A percentile compares a stretch with the other conserved stretches of the same genome.
These are phyloP conservation scores for Australoheros scitulus DNA, from an alignment of 2,113 vertebrate genomes.

Conservation along the genomic window DNA sequence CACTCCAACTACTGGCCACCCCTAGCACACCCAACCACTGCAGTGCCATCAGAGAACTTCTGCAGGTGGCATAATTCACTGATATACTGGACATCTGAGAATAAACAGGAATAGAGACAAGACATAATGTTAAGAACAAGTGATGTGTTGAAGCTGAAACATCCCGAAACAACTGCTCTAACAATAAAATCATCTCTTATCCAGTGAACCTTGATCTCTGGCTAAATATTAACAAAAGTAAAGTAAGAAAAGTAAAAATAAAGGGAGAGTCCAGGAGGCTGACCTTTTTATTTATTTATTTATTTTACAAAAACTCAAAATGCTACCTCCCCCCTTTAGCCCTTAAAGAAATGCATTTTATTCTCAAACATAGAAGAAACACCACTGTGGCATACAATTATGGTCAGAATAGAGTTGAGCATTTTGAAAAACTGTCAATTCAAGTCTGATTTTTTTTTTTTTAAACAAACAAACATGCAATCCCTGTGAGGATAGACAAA, in stretches of 20 bases:
- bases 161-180: neutral
- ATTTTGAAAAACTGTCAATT: neutral
- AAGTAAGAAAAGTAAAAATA: neutral
- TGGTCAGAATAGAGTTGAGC: neutral
- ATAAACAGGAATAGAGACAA: too few relatives aligned
- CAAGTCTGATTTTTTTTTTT: neutral
- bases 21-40: too few relatives aligned
- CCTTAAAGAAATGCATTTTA: neutral
- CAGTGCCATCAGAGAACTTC: too few relatives aligned
- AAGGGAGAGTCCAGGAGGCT: neutral
- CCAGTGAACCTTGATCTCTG: neutral
- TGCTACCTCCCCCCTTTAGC: rapidly evolving
- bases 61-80: too few relatives aligned
- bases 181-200: neutral
- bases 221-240: neutral
- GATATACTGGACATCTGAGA: too few relatives aligned
- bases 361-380: neutral
- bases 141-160: neutral
- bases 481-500: neutral
- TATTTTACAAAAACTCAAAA: neutral
- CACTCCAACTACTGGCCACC: too few relatives aligned
- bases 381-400: too few relatives aligned
- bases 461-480: neutral
- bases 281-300: neutral
- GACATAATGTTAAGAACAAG: neutral